Conservation (phyloP, 1,140 invertebrate species). For the Halotydeus destructor region DNA sequence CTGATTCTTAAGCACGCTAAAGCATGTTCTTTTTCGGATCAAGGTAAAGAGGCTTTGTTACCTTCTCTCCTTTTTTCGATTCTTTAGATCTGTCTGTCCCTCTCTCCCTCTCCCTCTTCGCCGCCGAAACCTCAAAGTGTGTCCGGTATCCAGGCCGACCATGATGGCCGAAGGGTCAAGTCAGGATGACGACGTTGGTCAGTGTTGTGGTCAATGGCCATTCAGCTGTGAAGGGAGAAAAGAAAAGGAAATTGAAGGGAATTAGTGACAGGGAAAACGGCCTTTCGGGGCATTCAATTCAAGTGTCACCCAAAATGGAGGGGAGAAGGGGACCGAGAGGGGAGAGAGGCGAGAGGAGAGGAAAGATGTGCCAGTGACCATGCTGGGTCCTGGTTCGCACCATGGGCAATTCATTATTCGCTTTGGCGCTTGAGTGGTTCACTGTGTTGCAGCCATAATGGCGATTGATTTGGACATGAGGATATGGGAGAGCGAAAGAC, state of each 20-base stretch:
- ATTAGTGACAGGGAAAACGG: not conserved
- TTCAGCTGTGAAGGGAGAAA: slow-evolving; percentile 1
- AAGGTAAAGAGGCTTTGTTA: too few species aligned
- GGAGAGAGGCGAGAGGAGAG: not conserved
- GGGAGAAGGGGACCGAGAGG: not conserved
- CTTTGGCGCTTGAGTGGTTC: not conserved
- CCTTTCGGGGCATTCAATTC: too few species aligned
- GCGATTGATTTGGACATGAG: not conserved
- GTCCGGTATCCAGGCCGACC: too few species aligned
- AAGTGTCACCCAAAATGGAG: not conserved
- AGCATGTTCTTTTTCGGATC: too few species aligned
- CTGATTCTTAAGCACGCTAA: too few species aligned
- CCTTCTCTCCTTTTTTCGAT: too few species aligned
- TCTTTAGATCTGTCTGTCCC: too few species aligned
- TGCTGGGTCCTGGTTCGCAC: not conserved
- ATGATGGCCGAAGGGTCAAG: too few species aligned
- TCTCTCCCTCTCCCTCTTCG: too few species aligned
- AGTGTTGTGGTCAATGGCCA: too few species aligned
- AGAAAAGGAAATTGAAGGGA: not conserved
- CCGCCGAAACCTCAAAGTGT: too few species aligned
- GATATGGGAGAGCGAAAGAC: not conserved
- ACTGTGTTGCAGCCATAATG: not conserved
- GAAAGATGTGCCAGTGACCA: not conserved
- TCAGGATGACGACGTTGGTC: too few species aligned
- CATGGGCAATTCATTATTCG: not conserved